Conservation (phyloP, 2,113 vertebrate genomes). For the Dasyurus viverrinus region DNA sequence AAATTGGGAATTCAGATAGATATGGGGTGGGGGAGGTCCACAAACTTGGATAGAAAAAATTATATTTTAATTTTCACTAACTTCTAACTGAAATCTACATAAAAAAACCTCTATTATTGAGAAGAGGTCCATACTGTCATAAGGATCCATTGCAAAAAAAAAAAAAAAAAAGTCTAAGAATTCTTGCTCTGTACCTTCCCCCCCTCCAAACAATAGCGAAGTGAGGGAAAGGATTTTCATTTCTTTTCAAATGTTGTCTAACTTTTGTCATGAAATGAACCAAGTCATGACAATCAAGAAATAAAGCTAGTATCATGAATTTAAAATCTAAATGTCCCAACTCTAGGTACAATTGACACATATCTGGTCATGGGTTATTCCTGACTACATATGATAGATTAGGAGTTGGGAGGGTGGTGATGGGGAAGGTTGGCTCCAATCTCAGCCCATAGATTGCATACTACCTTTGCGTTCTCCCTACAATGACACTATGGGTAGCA, state of each 20-base stretch:
- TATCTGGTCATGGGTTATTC: constrained; percentile 23
- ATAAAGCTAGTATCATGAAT: constrained; percentile 20
- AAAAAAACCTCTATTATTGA: not conserved
- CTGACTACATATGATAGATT: not conserved
- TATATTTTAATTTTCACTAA: no score
- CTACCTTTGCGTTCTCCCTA: not conserved
- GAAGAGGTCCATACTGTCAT: no score
- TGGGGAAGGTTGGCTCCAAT: not conserved
- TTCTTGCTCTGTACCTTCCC: not conserved
- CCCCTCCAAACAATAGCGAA: constrained; percentile 13
- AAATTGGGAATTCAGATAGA: no score
- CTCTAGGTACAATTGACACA: not conserved
- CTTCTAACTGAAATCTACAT: no score
- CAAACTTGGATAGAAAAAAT: no score
- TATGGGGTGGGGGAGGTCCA: no score
- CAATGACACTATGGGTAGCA: not conserved
- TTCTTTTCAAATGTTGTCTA: not conserved
- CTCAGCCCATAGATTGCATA: not conserved
- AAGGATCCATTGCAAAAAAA: not conserved
- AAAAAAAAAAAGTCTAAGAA: not conserved
- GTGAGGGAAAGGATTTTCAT: constrained; percentile 43
- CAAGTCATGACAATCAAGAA: constrained; percentile 17
- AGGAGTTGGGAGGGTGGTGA: no score
- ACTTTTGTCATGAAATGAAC: constrained; percentile 47
- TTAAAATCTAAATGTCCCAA: not conserved